These are phyloP conservation scores for Rallus crepitans DNA, from an alignment of 2,797 vertebrate species.

Conservation along the genomic window DNA sequence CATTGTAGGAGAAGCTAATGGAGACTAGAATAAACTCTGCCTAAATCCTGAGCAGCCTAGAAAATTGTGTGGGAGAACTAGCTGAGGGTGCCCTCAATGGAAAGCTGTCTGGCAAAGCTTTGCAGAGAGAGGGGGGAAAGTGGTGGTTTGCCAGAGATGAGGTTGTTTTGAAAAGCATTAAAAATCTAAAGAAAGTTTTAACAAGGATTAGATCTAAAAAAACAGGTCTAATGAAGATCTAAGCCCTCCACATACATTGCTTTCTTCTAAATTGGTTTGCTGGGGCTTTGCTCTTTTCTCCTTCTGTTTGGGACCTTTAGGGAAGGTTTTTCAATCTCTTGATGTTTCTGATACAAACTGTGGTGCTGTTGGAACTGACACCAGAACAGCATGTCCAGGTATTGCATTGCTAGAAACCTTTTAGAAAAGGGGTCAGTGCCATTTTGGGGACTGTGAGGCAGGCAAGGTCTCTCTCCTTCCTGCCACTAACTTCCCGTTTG, in stretches of 20 bases:
- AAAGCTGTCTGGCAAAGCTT: background rate
- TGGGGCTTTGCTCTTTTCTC: background rate
- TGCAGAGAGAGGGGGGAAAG: background rate
- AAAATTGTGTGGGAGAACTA: background rate
- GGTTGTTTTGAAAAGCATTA: background rate
- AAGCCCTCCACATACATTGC: background rate
- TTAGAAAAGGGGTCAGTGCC: background rate
- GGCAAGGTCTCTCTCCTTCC: background rate
- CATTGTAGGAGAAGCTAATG: background rate
- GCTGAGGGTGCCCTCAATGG: background rate
- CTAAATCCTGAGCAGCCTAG: background rate
- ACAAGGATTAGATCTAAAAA: background rate
- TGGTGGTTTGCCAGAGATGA: background rate
- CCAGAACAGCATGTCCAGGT: background rate
- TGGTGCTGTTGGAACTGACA: background rate
- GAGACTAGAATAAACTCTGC: background rate
- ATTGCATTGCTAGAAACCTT: background rate
- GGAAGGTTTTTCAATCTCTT: background rate
- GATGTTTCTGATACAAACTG: background rate
- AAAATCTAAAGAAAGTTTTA: background rate
- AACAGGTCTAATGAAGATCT: background rate
- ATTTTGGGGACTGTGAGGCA: background rate
- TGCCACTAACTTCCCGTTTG: background rate
- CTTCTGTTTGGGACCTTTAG: background rate
- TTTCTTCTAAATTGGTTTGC: background rate